Conservation (phyloP, 2,113 vertebrate genomes). For the Tragelaphus imberbis region DNA sequence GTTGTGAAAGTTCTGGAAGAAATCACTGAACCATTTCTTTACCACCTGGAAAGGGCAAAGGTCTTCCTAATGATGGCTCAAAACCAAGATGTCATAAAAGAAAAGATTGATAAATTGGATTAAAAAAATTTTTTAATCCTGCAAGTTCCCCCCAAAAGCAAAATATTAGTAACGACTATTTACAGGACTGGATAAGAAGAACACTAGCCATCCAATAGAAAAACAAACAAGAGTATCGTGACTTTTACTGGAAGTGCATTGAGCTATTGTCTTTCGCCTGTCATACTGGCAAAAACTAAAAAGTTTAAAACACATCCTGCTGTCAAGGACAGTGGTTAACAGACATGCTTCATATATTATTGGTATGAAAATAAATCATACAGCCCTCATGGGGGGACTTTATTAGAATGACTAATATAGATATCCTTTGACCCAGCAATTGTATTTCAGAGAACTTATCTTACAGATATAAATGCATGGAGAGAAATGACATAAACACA, state of each 20-base stretch:
- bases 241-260: neutral
- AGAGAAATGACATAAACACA: neutral
- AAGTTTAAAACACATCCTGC: neutral
- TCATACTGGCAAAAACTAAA: neutral
- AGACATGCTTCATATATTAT: neutral
- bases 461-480: neutral
- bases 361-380: neutral
- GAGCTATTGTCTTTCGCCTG: neutral
- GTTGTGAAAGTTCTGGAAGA: neutral
- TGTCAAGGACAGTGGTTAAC: neutral
- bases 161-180: neutral
- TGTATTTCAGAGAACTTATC: neutral
- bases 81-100: neutral
- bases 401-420: neutral
- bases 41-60: neutral
- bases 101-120: neutral
- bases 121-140: neutral
- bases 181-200: neutral
- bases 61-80: neutral
- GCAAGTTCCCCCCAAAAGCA: neutral
- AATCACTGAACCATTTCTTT: neutral
- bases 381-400: neutral
- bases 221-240: neutral
- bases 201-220: neutral
- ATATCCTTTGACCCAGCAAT: neutral